Evolutionary conservation across 2,888 invertebrate genomes (phyloP).

Genomic region (Pristionchus maxplancki): DNA sequence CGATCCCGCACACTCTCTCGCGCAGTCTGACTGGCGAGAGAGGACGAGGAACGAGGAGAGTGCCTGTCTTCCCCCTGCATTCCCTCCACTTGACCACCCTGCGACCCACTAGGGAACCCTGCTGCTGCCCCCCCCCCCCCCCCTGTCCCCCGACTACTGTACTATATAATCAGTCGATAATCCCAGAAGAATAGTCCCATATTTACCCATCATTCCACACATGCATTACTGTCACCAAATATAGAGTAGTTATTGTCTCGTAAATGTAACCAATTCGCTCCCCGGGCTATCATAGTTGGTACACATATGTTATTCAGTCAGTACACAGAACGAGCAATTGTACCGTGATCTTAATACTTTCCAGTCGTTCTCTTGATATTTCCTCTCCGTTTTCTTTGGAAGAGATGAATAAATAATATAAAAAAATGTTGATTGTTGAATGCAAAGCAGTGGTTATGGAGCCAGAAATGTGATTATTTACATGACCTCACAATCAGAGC

Average conservation of each 20-base stretch:
- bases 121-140: conserved; percentile 16
- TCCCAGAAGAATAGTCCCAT: not conserved
- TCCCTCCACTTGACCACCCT: conserved; percentile 1
- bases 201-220: conserved; percentile 7
- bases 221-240: conserved; percentile 40
- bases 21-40: not conserved
- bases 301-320: not conserved
- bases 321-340: conserved; percentile 26
- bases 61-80: not conserved
- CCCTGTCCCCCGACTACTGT: not conserved
- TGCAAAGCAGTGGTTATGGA: not conserved
- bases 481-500: too few relatives aligned
- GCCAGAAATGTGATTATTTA: not conserved
- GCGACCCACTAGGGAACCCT: conserved; percentile 42
- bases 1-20: not conserved
- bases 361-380: not conserved
- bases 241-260: not conserved
- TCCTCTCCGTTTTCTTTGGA: conserved; percentile 42
- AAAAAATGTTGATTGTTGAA: conserved; percentile 18
- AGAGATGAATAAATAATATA: conserved; percentile 37
- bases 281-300: conserved; percentile 29
- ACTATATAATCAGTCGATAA: conserved; percentile 12
- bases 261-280: not conserved
- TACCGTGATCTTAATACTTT: not conserved
- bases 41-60: not conserved